These are phyloP conservation scores for Pseudochaenichthys georgianus DNA, from an alignment of 2,797 vertebrate genomes.

Conservation along the genomic window DNA sequence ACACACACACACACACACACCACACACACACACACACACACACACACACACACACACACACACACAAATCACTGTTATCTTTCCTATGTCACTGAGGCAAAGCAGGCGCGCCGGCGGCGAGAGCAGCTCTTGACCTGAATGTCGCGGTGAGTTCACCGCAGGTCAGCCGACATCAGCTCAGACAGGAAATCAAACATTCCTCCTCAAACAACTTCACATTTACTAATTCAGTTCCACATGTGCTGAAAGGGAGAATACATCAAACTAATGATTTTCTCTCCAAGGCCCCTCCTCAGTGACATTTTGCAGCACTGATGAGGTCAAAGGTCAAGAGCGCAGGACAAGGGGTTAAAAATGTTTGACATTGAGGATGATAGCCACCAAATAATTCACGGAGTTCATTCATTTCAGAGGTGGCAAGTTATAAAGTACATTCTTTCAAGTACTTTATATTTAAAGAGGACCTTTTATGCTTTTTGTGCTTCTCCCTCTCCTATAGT, in stretches of 20 bases:
- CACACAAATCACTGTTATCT: constrained; percentile 30
- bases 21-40: too few relatives aligned
- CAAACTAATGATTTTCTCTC: not conserved
- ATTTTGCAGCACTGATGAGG: not conserved
- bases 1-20: too few relatives aligned
- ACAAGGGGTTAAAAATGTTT: constrained; percentile 1
- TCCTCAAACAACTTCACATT: not conserved
- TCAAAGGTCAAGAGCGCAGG: constrained; percentile 9
- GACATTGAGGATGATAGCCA: constrained; percentile 9
- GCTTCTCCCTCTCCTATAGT: too few relatives aligned
- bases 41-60: constrained; percentile 26
- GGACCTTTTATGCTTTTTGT: too few relatives aligned
- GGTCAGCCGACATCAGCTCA: constrained; percentile 3
- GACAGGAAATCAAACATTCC: not conserved
- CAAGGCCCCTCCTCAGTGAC: not conserved
- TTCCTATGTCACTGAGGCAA: constrained; percentile 28
- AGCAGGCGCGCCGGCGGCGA: not conserved
- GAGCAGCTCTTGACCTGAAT: constrained; percentile 10
- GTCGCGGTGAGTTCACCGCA: not conserved
- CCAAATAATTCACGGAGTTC: constrained; percentile 3
- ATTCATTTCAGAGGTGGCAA: not conserved
- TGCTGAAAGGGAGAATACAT: not conserved
- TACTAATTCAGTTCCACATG: not conserved
- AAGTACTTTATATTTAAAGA: too few relatives aligned
- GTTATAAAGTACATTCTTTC: not conserved